These are phyloP conservation scores for Choloepus didactylus DNA, from an alignment of 2,797 vertebrate genomes.

Conservation along the genomic window DNA sequence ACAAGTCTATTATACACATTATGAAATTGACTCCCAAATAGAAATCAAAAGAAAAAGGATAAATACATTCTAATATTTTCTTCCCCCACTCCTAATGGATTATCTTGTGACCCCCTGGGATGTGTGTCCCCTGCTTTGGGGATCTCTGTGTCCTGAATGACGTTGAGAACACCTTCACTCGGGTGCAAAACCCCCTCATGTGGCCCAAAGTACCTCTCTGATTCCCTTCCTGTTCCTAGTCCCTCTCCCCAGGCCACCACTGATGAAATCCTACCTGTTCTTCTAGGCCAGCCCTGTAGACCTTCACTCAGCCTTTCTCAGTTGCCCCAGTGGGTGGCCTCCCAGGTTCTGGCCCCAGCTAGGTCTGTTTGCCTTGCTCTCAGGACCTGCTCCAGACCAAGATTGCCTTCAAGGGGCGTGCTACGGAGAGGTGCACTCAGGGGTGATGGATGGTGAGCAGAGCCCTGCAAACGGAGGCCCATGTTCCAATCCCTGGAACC, in stretches of 20 bases:
- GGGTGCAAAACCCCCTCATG: background rate
- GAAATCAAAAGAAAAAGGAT: slow-evolving; percentile 12
- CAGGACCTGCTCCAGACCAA: accelerated
- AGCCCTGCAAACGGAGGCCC: background rate
- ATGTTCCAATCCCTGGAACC: background rate
- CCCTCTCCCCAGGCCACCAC: background rate
- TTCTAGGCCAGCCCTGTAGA: background rate
- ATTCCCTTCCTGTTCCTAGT: no score
- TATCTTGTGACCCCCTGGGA: background rate
- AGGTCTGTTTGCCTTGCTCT: background rate
- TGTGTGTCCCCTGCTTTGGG: background rate
- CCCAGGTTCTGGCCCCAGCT: background rate
- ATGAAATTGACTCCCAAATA: background rate
- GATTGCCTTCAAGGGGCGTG: no score
- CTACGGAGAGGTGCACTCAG: background rate
- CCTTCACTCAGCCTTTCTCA: background rate
- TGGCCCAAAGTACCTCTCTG: background rate
- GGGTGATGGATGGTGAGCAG: background rate
- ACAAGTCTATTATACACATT: background rate
- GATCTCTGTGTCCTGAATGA: background rate
- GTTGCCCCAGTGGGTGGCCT: background rate
- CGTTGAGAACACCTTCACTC: background rate
- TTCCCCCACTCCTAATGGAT: background rate
- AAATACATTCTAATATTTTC: background rate
- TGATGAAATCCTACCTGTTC: background rate